phyloP scores from a whole-genome alignment of 2,113 vertebrate species.

The Cairina moschata region DNA sequence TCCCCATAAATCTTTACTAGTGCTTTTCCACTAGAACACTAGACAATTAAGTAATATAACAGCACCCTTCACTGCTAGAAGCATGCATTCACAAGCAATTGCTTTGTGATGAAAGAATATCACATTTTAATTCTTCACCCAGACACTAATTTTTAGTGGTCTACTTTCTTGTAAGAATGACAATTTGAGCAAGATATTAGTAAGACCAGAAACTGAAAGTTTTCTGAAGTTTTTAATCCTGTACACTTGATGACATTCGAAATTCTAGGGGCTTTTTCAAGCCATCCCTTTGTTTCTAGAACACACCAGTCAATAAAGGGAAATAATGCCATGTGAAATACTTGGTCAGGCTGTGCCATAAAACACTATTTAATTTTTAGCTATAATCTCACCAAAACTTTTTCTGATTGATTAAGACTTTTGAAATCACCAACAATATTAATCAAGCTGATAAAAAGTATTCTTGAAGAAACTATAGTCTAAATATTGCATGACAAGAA shows the following conservation, averaged over 20 bases:
- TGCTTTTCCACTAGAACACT: constrained; percentile 17
- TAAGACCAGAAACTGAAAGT: background rate
- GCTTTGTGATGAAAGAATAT: constrained; percentile 36
- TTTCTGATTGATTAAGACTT: background rate
- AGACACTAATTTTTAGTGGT: constrained; percentile 51
- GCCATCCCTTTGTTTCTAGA: background rate
- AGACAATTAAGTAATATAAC: constrained; percentile 23
- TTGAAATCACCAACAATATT: background rate
- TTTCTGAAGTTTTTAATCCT: constrained; percentile 21
- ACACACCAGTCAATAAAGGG: background rate
- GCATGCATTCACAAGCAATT: background rate
- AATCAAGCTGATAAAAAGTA: background rate
- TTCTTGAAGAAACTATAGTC: background rate
- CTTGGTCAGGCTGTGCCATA: background rate
- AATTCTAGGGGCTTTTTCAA: background rate
- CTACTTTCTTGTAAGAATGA: constrained; percentile 11
- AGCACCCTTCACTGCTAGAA: background rate
- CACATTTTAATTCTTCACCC: constrained; percentile 44
- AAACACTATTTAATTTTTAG: background rate
- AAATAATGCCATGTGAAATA: background rate
- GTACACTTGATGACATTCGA: background rate
- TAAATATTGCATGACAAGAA: background rate
- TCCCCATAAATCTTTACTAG: constrained; percentile 28
- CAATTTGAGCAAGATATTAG: background rate
- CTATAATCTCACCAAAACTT: background rate